Base-by-base conservation (phyloP, 2,888 invertebrate species). In the Lasioglossum zephyrum region DNA sequence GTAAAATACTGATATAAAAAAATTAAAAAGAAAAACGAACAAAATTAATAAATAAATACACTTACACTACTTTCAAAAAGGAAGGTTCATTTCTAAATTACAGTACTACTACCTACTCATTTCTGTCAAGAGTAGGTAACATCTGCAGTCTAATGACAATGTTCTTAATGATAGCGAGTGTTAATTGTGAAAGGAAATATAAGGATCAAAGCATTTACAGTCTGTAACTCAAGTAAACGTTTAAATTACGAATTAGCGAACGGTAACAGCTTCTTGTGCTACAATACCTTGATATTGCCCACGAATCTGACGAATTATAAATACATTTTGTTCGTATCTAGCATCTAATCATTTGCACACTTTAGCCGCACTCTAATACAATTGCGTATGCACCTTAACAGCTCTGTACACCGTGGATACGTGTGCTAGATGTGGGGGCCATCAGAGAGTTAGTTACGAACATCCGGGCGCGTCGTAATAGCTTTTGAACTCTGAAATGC, bases 401-500 rank as follows among this genome's bases (percentile, higher is more conserved):
- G 41, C 47, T 66, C 44, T 66, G 49, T 77, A 31, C 69, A 78
- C 63, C 39, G 31, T 57, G 69, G 18, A 73, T 79, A 44, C 31
- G 77, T 77, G 84, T 81, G 70, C 66, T 79, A 66, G 66, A 78
- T 78, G 80, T 69, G 41, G 78, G 85, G 79, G 63, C 79, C 81
- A 78, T 91, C 88, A 90, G 70, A 82, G 88, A 85, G 88, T 88
- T 91, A 91, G 91, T 91, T 91, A 84, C 90, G 79, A 89, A 87
- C 90, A 91, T 91, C 91, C 91, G 91, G 91, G 69, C 86, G 69
- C 86, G n/a, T 79, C 53, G 81, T 88, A 91, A 91, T 91, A 83
- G 88, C 82, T 84, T 90, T 89, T 87, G 77, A 88, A 84, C 87
- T 87, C 84, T 88, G 73, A 91, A 87, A 83, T 81, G 76, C 63